Conservation (phyloP, 2,888 invertebrate species). For the Zygogramma bicolorata region DNA sequence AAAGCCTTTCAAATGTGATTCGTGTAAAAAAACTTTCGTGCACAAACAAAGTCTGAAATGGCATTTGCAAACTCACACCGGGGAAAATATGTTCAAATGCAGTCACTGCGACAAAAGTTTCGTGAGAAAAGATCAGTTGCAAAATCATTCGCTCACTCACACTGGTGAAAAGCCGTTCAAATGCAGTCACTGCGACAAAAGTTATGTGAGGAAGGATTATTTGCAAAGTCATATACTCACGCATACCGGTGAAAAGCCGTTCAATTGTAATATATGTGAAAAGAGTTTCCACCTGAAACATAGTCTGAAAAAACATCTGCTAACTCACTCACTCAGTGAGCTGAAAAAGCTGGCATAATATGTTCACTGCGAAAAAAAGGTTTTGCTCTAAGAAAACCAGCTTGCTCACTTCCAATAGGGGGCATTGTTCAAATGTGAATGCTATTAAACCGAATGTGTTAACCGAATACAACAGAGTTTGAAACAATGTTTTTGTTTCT, state of each 20-base stretch:
- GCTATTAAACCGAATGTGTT: no score
- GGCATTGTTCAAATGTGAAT: no score
- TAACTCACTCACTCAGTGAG: conserved; percentile 64
- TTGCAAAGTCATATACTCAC: conserved; percentile 58
- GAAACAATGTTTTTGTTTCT: no score
- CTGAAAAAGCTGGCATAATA: neutral
- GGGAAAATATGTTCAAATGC: conserved; percentile 56
- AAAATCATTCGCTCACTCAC: neutral
- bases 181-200: conserved; percentile 59
- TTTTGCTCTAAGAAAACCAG: no score
- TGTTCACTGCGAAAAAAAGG: neutral
- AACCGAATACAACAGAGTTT: no score
- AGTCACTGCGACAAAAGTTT: conserved; percentile 42
- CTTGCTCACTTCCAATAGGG: no score
- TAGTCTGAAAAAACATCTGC: conserved; percentile 62
- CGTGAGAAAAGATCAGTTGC: neutral
- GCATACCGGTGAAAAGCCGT: conserved; percentile 55
- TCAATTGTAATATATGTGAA: conserved; percentile 59
- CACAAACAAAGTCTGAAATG: conserved; percentile 58
- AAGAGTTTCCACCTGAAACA: conserved; percentile 57
- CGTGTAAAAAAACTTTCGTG: conserved; percentile 58
- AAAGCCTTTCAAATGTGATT: no score
- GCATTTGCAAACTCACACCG: conserved; percentile 56
- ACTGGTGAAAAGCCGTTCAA: conserved; percentile 57
- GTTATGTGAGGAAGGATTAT: conserved; percentile 57